Evolutionary conservation across 2,113 vertebrate genomes (phyloP).

Genomic region (Elephas maximus): DNA sequence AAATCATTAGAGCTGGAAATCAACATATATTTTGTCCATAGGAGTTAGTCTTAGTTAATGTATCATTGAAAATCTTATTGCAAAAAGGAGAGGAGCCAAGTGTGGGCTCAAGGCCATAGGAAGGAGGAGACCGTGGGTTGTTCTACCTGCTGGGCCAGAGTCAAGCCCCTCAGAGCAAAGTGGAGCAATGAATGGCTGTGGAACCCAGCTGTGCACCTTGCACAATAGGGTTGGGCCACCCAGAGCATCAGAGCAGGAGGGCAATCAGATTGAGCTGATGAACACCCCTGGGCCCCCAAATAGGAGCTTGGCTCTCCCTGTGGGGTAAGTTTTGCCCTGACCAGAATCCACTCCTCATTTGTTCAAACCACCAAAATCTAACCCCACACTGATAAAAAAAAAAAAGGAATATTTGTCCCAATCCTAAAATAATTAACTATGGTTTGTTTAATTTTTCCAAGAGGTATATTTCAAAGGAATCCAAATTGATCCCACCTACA

Average conservation of each 20-base stretch:
- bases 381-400: not conserved
- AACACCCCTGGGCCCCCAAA: not conserved
- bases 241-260: not conserved
- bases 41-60: not conserved
- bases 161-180: not conserved
- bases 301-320: not conserved
- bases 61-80: not conserved
- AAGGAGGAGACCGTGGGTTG: not conserved
- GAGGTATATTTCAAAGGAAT: not conserved
- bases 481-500: not conserved
- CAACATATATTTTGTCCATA: not conserved
- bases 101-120: not conserved
- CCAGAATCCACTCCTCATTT: not conserved
- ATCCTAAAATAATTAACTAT: not conserved
- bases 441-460: not conserved
- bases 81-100: not conserved
- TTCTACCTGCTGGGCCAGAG: not conserved
- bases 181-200: not conserved
- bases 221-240: fast-evolving
- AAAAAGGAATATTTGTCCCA: not conserved
- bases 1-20: not conserved
- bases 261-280: not conserved
- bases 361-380: not conserved
- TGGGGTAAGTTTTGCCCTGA: not conserved
- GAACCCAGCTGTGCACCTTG: not conserved